These are phyloP conservation scores for Leucophenga varia DNA, from an alignment of 1,140 invertebrate genomes.

Conservation along the genomic window DNA sequence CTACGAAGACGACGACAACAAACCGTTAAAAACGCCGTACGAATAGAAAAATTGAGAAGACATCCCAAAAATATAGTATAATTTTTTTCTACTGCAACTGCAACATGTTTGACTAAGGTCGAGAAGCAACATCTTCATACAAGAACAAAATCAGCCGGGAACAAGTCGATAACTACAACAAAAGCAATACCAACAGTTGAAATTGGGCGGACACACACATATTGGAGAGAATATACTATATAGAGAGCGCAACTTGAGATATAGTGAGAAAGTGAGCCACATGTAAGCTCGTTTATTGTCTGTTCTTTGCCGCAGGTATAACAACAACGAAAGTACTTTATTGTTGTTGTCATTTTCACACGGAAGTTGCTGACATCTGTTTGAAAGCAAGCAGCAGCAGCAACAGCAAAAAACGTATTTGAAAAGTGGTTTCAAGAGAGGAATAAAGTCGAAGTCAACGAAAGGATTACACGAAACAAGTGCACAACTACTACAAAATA, in stretches of 20 bases:
- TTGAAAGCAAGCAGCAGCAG: constrained; percentile 36
- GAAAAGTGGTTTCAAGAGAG: too few relatives aligned
- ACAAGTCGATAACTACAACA: constrained; percentile 26
- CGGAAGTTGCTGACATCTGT: constrained; percentile 53
- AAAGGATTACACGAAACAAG: constrained; percentile 9
- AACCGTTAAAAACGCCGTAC: not conserved
- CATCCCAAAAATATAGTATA: too few relatives aligned
- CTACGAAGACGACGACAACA: constrained; percentile 11
- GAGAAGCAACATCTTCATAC: constrained; percentile 14
- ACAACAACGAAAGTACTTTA: not conserved
- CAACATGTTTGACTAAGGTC: constrained; percentile 27
- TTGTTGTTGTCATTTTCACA: constrained; percentile 5
- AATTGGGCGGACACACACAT: constrained; percentile 7
- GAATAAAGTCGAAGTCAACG: constrained; percentile 24
- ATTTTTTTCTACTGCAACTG: too few relatives aligned
- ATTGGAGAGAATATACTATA: constrained; percentile 8
- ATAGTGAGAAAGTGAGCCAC: too few relatives aligned
- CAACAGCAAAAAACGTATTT: too few relatives aligned
- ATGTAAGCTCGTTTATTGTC: too few relatives aligned
- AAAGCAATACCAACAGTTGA: constrained; percentile 9
- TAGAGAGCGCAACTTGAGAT: constrained; percentile 4
- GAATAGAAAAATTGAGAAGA: too few relatives aligned
- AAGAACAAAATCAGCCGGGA: too few relatives aligned
- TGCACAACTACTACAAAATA: not conserved
- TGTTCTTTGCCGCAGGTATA: not conserved